Conservation (phyloP, 2,113 vertebrate species). For the Mobula hypostoma region DNA sequence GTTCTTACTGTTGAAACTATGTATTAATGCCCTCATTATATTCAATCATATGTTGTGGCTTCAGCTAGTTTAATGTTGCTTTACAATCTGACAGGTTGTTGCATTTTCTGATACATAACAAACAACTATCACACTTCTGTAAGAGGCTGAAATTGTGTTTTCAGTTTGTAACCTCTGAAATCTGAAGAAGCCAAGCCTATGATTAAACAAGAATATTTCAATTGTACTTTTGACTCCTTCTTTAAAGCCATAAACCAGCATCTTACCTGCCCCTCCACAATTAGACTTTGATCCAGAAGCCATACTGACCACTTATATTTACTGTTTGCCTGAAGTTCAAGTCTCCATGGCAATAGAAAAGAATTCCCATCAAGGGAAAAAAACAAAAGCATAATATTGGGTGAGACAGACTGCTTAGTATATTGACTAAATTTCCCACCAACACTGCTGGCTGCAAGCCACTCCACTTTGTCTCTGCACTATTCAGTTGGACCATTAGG, state of each 20-base stretch:
- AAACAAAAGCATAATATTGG: neutral
- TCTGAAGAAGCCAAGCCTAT: neutral
- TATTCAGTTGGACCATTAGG: neutral
- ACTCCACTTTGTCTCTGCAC: neutral
- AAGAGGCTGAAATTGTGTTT: neutral
- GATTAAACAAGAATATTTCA: neutral
- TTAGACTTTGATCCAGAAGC: neutral
- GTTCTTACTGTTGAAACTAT: neutral
- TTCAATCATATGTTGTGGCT: neutral
- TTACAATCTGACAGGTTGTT: neutral
- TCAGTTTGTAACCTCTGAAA: neutral
- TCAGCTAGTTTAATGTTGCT: neutral
- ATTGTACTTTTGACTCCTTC: neutral
- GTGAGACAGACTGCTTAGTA: neutral
- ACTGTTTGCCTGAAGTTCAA: neutral
- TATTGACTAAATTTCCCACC: conserved; percentile 6
- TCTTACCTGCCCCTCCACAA: neutral
- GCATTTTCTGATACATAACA: neutral
- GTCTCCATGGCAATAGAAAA: conserved; percentile 12
- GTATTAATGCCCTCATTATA: neutral
- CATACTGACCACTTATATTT: neutral
- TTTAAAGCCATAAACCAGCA: neutral
- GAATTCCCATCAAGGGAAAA: neutral
- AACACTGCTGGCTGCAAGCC: neutral
- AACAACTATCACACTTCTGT: neutral